Evolutionary conservation across 2,888 invertebrate species (phyloP).

Genomic region (Drosophila koepferae): DNA sequence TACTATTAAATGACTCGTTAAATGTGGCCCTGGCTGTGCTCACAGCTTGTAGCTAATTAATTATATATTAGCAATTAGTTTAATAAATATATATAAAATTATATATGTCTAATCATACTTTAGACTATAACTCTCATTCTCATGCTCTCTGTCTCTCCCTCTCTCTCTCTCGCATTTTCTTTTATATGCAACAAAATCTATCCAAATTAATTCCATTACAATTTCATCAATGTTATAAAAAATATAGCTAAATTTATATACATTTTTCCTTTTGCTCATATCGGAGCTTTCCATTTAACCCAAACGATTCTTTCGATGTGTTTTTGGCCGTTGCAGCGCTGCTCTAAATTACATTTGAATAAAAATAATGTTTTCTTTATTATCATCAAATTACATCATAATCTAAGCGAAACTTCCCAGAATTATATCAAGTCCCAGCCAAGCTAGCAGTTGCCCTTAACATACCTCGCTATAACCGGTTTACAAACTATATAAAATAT

Average conservation of each 20-base stretch:
- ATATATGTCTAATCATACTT: background rate
- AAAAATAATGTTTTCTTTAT: background rate
- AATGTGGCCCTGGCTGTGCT: conserved; percentile 33
- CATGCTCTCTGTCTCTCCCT: background rate
- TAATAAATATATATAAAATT: background rate
- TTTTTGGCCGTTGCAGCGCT: conserved; percentile 77
- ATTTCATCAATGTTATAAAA: background rate
- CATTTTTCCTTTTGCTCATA: background rate
- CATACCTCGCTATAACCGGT: conserved; percentile 21
- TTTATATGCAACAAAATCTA: conserved; percentile 61
- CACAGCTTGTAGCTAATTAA: conserved; percentile 44
- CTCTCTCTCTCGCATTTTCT: background rate
- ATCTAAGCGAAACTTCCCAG: background rate
- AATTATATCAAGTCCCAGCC: background rate
- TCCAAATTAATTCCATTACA: conserved; percentile 10
- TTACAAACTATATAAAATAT: conserved; percentile 6
- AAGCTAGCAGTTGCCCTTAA: conserved; percentile 2
- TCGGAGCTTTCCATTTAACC: background rate
- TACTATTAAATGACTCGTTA: conserved; percentile 39
- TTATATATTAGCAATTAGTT: conserved; percentile 20
- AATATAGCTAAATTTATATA: background rate
- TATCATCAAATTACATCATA: conserved; percentile 6
- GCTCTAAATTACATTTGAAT: conserved; percentile 41
- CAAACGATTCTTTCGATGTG: background rate
- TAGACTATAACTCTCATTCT: background rate